These are phyloP conservation scores for Dione vanillae DNA, from an alignment of 2,888 invertebrate species.

Conservation along the genomic window DNA sequence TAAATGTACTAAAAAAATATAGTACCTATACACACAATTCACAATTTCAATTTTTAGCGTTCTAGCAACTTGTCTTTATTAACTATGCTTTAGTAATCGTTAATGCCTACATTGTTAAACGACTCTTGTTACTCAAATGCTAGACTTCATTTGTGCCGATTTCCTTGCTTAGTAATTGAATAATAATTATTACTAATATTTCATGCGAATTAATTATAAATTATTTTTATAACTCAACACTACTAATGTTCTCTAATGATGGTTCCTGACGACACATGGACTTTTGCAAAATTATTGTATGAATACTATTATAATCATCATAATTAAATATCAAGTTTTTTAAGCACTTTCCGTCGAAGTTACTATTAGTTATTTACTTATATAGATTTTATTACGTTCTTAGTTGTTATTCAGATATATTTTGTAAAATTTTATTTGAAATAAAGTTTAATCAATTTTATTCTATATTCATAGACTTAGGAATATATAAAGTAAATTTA, in stretches of 20 bases:
- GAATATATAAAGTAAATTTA: too few species aligned
- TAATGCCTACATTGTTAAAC: neutral
- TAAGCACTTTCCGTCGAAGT: neutral
- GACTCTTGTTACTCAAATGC: neutral
- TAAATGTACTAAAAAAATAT: neutral
- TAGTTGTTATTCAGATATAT: too few species aligned
- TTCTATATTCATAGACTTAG: too few species aligned
- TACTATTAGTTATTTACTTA: neutral
- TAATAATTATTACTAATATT: neutral
- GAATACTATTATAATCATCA: neutral
- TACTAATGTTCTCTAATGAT: conserved; percentile 3
- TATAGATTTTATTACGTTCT: too few species aligned
- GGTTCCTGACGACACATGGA: neutral
- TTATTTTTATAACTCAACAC: neutral
- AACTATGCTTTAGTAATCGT: neutral
- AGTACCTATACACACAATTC: neutral
- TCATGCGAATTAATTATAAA: neutral
- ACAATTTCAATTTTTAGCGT: neutral
- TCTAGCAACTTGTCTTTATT: neutral
- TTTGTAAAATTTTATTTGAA: too few species aligned
- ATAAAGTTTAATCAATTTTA: too few species aligned
- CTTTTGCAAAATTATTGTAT: neutral
- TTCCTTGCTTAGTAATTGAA: neutral
- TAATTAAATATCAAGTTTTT: neutral
- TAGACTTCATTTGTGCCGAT: neutral